Base-by-base conservation (phyloP, 64 coral and sea anemone species). In the Catalaphyllia jardinei region DNA sequence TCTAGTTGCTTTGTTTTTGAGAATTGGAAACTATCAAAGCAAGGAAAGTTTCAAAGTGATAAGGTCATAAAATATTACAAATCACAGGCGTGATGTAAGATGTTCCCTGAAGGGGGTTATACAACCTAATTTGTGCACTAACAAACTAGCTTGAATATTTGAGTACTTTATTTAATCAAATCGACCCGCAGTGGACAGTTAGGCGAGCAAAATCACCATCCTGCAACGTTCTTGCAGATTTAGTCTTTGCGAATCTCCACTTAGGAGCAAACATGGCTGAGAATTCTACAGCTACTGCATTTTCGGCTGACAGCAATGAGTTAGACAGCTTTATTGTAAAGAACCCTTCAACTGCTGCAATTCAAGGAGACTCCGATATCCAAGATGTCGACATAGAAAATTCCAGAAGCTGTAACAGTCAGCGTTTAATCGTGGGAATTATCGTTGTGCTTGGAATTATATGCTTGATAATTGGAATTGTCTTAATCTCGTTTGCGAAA, bases 361-460 rank as follows among this genome's bases (percentile, higher is more conserved):
- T 74, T 16, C 65, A 15, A 55, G 69, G 49, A n/a, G 72, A 77
- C 13, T 42, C 71, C 8, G 57, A 77, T 60, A 54, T 74, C 69
- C 79, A 60, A 73, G 86, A 93, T 39, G 78, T 89, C 38, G 74
- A 89, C 38, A 28, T 74, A 31, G 78, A 63, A 39, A 14, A 5
- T 63, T 25, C 20, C 7, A 60, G 78, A 22, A 35, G 87, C 16
- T 67, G 74, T 19, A 79, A 87, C 67, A 79, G 72, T 0, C 87
- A 74, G 78, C 88, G 89, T 27, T 60, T 92, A 20, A 84, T 86
- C 13, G 80, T 93, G 17, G 65, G 74, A 9, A 82, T 96, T 73
- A 93, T 96, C n/a, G 81, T 96, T 61, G 35, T 96, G 19, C 78
- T 96, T 63, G 79, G 94, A 19, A 62, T 96, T 20, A 61, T 78